These are phyloP conservation scores for Luffia ferchaultella DNA, from an alignment of 2,888 invertebrate species.

Conservation along the genomic window DNA sequence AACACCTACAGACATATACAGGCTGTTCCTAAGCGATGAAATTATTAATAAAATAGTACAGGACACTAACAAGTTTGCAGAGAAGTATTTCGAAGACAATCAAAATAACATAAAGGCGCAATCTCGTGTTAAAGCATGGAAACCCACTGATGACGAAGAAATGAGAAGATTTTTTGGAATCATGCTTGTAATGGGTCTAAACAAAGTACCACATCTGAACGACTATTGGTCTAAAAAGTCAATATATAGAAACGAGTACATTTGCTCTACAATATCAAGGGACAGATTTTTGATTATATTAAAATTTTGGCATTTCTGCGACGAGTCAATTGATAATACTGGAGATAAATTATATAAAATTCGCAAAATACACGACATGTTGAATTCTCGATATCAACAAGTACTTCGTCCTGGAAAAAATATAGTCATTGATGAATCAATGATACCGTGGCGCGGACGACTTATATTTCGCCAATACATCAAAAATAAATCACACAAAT, in stretches of 20 bases:
- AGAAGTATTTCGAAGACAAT: constrained; percentile 14
- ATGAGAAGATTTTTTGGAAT: constrained; percentile 14
- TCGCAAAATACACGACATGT: constrained; percentile 8
- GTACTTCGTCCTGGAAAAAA: constrained; percentile 19
- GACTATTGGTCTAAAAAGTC: constrained; percentile 12
- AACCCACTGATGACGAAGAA: constrained; percentile 12
- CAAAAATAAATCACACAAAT: constrained; percentile 23
- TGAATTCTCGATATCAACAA: constrained; percentile 12
- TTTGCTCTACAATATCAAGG: constrained; percentile 15
- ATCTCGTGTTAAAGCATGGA: constrained; percentile 9
- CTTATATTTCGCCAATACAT: constrained; percentile 25
- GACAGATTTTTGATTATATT: constrained; percentile 20
- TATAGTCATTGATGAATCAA: constrained; percentile 25
- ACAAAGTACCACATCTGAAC: constrained; percentile 10
- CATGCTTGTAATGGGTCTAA: constrained; percentile 10
- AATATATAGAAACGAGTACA: constrained; percentile 18
- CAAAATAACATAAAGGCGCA: constrained; percentile 14
- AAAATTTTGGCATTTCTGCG: constrained; percentile 21
- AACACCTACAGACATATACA: constrained; percentile 12
- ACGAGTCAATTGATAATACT: constrained; percentile 14
- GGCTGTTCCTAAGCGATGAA: constrained; percentile 13
- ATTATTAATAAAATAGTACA: constrained; percentile 13
- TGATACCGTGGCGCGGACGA: constrained; percentile 26
- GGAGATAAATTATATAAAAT: constrained; percentile 17
- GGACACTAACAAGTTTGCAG: constrained; percentile 16